Evolutionary conservation across 2,797 vertebrate genomes (phyloP).

Genomic region (Erethizon dorsatum): DNA sequence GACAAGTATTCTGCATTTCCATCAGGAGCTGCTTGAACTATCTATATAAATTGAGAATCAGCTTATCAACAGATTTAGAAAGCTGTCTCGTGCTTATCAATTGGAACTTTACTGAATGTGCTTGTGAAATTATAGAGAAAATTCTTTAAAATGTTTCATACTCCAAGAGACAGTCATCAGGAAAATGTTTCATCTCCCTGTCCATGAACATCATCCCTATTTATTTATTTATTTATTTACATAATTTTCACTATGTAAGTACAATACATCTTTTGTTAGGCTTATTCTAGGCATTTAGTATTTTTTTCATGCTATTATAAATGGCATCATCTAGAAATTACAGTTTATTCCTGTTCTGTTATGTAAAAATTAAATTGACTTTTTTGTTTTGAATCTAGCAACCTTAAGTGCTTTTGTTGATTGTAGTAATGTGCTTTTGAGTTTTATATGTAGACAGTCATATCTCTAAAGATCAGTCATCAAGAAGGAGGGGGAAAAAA

Average conservation of each 20-base stretch:
- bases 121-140: slow-evolving; percentile 17
- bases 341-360: not conserved
- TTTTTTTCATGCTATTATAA: slow-evolving; percentile 10
- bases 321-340: not conserved
- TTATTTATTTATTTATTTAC: not conserved
- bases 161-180: not conserved
- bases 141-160: not conserved
- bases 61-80: not conserved
- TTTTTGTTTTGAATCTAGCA: not conserved
- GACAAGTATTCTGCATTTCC: not conserved
- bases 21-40: not conserved
- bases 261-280: not conserved
- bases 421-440: slow-evolving; percentile 19
- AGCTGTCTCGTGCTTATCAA: not conserved
- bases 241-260: not conserved
- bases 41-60: not conserved
- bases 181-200: not conserved
- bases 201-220: not conserved
- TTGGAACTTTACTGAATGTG: not conserved
- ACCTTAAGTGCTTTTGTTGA: not conserved
- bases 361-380: not conserved
- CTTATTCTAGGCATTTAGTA: slow-evolving; percentile 1
- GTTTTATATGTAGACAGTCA: not conserved
- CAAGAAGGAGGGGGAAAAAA: not conserved
- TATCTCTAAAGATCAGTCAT: not conserved